Percentiles rank a stretch among this genome's conserved stretches.
Evolutionary conservation across 2,797 vertebrate species (phyloP).

Genomic region (Oryzias dopingdopingensis): DNA sequence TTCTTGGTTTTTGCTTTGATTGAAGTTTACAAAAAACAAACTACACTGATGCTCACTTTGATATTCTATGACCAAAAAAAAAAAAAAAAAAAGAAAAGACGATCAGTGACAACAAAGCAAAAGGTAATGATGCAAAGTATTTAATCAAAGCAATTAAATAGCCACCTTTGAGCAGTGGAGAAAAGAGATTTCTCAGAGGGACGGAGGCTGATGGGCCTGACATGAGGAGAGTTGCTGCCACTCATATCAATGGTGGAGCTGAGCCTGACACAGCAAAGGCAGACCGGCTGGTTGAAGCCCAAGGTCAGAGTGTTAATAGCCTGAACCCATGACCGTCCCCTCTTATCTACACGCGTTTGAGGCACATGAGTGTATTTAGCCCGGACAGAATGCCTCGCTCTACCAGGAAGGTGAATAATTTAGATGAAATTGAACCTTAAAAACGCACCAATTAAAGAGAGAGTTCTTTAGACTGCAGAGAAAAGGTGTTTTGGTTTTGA

Average conservation of each 20-base stretch:
- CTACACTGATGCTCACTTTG: constrained; percentile 4
- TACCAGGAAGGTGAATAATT: constrained; percentile 20
- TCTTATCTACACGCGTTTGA: constrained; percentile 64
- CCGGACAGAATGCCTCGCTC: constrained; percentile 6
- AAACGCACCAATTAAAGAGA: constrained; percentile 19
- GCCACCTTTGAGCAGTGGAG: constrained; percentile 44
- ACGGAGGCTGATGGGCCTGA: constrained; percentile 29
- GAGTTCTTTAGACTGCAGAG: constrained; percentile 13
- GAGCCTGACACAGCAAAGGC: constrained; percentile 54
- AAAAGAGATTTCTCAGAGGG: constrained; percentile 30
- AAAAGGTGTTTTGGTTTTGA: constrained; percentile 8
- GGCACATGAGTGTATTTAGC: constrained; percentile 18
- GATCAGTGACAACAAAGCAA: constrained; percentile 11
- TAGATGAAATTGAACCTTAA: constrained; percentile 10
- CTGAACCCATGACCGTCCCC: constrained; percentile 56
- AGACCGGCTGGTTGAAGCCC: constrained; percentile 70
- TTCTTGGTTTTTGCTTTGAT: no score
- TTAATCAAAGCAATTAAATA: constrained; percentile 57
- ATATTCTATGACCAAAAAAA: constrained; percentile 3
- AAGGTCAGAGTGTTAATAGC: constrained; percentile 74
- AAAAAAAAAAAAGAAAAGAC: constrained; percentile 16
- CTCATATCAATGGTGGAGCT: constrained; percentile 47
- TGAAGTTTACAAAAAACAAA: constrained; percentile 14
- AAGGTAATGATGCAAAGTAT: constrained; percentile 39
- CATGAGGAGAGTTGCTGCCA: constrained; percentile 31